These are phyloP conservation scores for Acropternis orthonyx DNA, from an alignment of 2,797 vertebrate genomes.

Conservation along the genomic window DNA sequence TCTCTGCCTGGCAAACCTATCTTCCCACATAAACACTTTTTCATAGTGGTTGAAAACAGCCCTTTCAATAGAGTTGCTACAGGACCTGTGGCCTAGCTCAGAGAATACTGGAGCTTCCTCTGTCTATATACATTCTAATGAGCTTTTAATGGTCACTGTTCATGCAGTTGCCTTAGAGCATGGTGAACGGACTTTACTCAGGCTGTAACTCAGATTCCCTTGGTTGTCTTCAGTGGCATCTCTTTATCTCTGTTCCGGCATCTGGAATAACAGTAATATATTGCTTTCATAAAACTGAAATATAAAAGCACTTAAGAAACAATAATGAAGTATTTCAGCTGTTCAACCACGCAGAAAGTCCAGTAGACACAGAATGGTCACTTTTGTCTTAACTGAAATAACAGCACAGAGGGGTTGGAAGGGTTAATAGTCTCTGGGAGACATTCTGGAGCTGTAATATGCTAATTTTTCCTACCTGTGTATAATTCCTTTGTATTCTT, in stretches of 20 bases:
- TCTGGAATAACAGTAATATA: neutral
- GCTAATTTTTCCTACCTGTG: neutral
- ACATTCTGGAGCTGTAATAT: neutral
- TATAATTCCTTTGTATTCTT: neutral
- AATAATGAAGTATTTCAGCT: neutral
- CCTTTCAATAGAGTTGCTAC: neutral
- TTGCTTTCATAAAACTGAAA: neutral
- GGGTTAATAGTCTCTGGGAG: neutral
- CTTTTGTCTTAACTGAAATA: neutral
- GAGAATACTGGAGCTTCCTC: neutral
- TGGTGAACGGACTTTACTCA: neutral
- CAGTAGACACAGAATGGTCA: neutral
- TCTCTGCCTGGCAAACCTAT: neutral
- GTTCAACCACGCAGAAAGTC: neutral
- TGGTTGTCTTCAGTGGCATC: neutral
- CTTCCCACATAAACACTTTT: neutral
- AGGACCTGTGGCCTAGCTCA: neutral
- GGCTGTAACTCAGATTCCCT: neutral
- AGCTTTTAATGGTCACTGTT: neutral
- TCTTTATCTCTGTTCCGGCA: neutral
- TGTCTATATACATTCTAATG: neutral
- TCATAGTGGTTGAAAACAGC: neutral
- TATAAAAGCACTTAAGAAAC: neutral
- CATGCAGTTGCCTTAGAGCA: neutral
- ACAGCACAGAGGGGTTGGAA: neutral